These are phyloP conservation scores for Yponomeuta evonymella DNA, from an alignment of 2,888 invertebrate genomes.

Conservation along the genomic window DNA sequence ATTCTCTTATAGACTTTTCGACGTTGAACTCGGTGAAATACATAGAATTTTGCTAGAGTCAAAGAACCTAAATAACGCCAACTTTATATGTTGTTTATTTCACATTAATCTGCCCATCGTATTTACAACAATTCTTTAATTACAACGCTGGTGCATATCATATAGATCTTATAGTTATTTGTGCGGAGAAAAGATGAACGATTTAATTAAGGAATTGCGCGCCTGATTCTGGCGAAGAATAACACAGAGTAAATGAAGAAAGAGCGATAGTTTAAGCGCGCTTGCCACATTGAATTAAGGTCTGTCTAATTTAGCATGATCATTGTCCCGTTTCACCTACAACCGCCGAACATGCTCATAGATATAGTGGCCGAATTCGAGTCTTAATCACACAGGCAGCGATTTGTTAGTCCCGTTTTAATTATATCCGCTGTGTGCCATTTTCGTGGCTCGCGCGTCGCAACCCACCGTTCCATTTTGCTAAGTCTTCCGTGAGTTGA, in stretches of 20 bases:
- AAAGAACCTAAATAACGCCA: slow-evolving; percentile 46
- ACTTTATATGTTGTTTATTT: slow-evolving; percentile 4
- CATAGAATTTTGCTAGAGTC: slow-evolving; percentile 46
- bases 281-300: background rate
- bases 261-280: slow-evolving; percentile 1
- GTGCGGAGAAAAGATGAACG: background rate
- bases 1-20: background rate
- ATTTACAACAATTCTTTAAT: background rate
- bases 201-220: background rate
- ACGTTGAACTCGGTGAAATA: slow-evolving; percentile 2
- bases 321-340: background rate
- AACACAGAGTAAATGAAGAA: background rate
- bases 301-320: background rate
- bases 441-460: slow-evolving; percentile 54
- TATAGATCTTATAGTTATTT: background rate
- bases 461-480: slow-evolving; percentile 37
- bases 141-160: background rate
- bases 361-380: slow-evolving; percentile 42
- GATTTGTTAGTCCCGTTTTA: slow-evolving; percentile 65
- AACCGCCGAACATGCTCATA: background rate
- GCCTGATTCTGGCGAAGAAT: background rate
- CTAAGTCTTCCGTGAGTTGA: slow-evolving; percentile 55
- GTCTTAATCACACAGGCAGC: slow-evolving; percentile 51
- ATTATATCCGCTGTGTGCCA: slow-evolving; percentile 73
- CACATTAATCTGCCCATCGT: background rate